Conservation (phyloP, 1,140 invertebrate species). For the Colletes latitarsis region DNA sequence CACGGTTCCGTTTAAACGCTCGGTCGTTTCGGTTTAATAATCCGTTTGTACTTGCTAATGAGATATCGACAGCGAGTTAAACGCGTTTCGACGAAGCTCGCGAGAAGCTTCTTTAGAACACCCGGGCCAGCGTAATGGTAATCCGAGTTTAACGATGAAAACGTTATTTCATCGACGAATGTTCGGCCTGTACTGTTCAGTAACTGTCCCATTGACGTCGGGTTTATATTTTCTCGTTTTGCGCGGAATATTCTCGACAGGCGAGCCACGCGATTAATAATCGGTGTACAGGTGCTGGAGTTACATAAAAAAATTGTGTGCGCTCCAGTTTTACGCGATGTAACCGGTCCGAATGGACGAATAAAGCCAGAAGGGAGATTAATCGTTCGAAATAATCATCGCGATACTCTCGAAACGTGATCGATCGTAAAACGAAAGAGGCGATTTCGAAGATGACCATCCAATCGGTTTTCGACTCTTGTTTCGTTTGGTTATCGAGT, state of each 20-base stretch:
- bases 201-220: not conserved
- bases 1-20: too few relatives aligned
- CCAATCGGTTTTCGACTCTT: too few relatives aligned
- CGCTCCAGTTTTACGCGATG: not conserved
- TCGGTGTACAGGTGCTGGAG: not conserved
- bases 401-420: too few relatives aligned
- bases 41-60: not conserved
- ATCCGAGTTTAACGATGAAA: slow-evolving; percentile 27
- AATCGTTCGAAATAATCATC: too few relatives aligned
- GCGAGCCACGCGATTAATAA: not conserved
- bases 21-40: not conserved
- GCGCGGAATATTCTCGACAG: not conserved
- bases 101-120: not conserved
- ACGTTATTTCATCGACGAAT: slow-evolving; percentile 16
- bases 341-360: too few relatives aligned
- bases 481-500: too few relatives aligned
- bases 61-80: not conserved
- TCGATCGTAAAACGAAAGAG: too few relatives aligned
- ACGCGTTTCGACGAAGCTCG: not conserved
- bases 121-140: not conserved
- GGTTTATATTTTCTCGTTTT: not conserved
- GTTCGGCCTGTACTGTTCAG: not conserved
- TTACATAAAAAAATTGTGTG: not conserved
- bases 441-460: too few relatives aligned
- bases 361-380: too few relatives aligned